These are phyloP conservation scores for human DNA, from an alignment of 2,113 vertebrate species.

Conservation along the genomic window DNA sequence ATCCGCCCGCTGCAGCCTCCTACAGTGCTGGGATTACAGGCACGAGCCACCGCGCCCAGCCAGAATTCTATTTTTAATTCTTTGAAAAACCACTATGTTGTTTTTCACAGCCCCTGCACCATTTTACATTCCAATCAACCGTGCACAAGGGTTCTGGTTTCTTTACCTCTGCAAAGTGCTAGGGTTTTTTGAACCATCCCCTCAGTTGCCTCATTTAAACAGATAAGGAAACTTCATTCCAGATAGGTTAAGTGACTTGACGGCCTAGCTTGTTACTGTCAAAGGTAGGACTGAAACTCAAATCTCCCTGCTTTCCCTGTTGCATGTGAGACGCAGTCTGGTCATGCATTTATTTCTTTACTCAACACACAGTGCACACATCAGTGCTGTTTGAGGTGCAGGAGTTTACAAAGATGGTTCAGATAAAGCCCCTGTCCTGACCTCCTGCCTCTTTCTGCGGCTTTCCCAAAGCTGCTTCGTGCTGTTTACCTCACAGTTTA, in stretches of 20 bases:
- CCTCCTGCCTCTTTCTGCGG: rapidly evolving
- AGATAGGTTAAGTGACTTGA: background rate
- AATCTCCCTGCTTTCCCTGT: background rate
- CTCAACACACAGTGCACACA: rapidly evolving
- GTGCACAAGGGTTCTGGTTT: background rate
- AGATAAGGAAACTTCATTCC: background rate
- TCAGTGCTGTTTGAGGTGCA: background rate
- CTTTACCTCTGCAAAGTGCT: background rate
- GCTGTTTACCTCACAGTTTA: background rate
- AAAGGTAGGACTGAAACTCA: background rate
- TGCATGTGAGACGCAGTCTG: rapidly evolving
- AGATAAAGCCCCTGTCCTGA: rapidly evolving
- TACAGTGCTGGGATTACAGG: too few relatives aligned
- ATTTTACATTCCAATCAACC: background rate
- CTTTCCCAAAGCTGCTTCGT: background rate
- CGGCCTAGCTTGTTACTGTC: background rate
- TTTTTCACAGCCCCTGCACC: background rate
- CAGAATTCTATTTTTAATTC: background rate
- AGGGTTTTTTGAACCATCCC: background rate
- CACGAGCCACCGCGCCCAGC: rapidly evolving
- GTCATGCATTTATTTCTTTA: background rate
- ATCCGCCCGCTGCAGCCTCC: too few relatives aligned
- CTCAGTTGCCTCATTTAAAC: background rate
- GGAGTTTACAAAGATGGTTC: background rate
- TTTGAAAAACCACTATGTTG: background rate